Conservation (phyloP, 2,797 vertebrate species). For the Chaunax sp. region DNA sequence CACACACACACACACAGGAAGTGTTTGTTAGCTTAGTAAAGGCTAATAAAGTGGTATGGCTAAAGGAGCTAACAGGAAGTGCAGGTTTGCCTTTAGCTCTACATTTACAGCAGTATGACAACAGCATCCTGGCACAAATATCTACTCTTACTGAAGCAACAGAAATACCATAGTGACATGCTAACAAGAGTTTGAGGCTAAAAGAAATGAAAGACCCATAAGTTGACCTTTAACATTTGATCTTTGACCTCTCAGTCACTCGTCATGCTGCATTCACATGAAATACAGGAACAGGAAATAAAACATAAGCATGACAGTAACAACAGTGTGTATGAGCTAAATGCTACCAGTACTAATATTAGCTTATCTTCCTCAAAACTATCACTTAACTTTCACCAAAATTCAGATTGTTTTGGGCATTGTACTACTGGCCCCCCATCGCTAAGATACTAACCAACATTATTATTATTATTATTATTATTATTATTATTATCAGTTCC, state of each 20-base stretch:
- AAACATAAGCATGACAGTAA: background rate
- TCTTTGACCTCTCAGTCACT: background rate
- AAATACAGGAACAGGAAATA: background rate
- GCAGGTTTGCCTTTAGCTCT: background rate
- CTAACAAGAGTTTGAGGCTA: background rate
- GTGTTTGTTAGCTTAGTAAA: constrained; percentile 13
- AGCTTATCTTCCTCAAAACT: no score
- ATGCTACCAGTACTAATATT: no score
- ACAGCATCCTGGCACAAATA: background rate
- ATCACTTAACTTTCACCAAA: no score
- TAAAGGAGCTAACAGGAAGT: constrained; percentile 36
- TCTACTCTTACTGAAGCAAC: background rate
- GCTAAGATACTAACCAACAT: no score
- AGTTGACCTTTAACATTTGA: background rate
- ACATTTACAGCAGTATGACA: background rate
- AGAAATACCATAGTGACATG: background rate
- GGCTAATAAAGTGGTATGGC: constrained; percentile 10
- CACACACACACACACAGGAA: constrained; percentile 16
- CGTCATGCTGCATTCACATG: background rate
- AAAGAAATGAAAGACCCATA: no score
- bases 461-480: no score
- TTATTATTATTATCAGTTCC: no score
- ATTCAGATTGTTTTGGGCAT: no score
- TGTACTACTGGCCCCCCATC: no score
- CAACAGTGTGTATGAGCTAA: no score